A percentile compares a stretch with the other conserved stretches of the same genome.
Evolutionary conservation across 2,888 invertebrate genomes (phyloP).

Genomic region (Malthinus seriepunctatus): DNA sequence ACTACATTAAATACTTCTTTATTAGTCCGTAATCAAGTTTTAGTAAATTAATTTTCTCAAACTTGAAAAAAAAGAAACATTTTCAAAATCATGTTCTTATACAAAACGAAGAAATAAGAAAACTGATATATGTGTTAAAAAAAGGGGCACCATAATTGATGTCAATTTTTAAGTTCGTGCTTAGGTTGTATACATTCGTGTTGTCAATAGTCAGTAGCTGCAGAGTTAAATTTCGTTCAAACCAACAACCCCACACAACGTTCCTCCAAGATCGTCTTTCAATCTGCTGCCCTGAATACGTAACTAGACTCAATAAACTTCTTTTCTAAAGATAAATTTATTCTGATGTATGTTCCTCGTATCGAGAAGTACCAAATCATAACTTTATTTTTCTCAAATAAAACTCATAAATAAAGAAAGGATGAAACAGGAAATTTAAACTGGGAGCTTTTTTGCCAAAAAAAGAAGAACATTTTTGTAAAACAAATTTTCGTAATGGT

Average conservation of each 20-base stretch:
- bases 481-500: too few species aligned
- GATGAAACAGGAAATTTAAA: conserved; percentile 25
- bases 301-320: conserved; percentile 43
- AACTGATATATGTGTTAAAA: conserved; percentile 12
- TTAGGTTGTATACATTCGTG: conserved; percentile 28
- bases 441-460: conserved; percentile 7
- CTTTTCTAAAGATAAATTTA: conserved; percentile 42
- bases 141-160: conserved; percentile 23
- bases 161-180: conserved; percentile 24
- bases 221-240: conserved; percentile 30
- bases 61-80: too few species aligned
- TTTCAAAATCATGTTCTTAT: too few species aligned
- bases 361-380: conserved; percentile 30
- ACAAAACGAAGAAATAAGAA: too few species aligned
- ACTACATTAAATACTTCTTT: too few species aligned
- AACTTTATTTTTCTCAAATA: conserved; percentile 28
- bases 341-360: conserved; percentile 33
- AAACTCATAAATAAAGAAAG: conserved; percentile 29
- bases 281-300: conserved; percentile 45
- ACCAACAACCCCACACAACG: conserved; percentile 33
- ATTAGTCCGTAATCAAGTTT: too few species aligned
- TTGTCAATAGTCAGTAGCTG: conserved; percentile 31
- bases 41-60: too few species aligned
- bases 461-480: too few species aligned
- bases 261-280: conserved; percentile 45